Evolutionary conservation across 2,888 invertebrate species (phyloP), one percentile per base, ranked within the genome.

Genomic region (Meandrusa payeni): DNA sequence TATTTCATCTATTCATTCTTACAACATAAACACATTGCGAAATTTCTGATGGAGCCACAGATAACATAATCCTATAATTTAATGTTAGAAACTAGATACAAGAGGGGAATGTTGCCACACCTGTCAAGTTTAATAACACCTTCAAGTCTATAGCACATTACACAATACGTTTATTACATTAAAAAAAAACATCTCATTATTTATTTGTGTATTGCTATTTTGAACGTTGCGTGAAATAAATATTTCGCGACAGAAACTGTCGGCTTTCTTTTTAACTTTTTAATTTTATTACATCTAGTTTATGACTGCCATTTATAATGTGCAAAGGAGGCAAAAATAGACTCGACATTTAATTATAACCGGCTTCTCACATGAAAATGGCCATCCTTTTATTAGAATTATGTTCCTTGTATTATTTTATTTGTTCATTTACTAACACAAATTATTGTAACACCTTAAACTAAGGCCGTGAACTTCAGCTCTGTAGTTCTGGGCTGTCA

Each of bases 51-150:
- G 17, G 20, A 36, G 19, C 7, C 15, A 17, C 13, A 28, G 41
- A 42, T 36, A 28, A 39, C 4, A 39, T 20, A 41, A 33, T 41
- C 33, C 20, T 20, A 41, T 33, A 27, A 41, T 33, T 33, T 33
- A 33, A 41, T 27, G 41, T 19, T 41, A 24, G 34, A 27, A 31
- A 41, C 41, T 38, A 28, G 15, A 31, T 24, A n/a, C 15, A 24
- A 36, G 36, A 5, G 33, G 33, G 34, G 33, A 24, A 23, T 33
- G 12, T 17, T 20, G 17, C 6, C 20, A 27, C 33, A 41, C 41
- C 41, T 40, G 40, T 12, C 24, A 5, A n/a, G 2, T 17, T 32
- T 26, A 41, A 26, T 32, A 32, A 7, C n/a, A 20, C 15, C 22
- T 32, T 27, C 20, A n/a, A 27, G 33, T 20, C 12, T 26, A 15